Conservation (phyloP, 1,140 invertebrate genomes). For the Lucilia sericata region DNA sequence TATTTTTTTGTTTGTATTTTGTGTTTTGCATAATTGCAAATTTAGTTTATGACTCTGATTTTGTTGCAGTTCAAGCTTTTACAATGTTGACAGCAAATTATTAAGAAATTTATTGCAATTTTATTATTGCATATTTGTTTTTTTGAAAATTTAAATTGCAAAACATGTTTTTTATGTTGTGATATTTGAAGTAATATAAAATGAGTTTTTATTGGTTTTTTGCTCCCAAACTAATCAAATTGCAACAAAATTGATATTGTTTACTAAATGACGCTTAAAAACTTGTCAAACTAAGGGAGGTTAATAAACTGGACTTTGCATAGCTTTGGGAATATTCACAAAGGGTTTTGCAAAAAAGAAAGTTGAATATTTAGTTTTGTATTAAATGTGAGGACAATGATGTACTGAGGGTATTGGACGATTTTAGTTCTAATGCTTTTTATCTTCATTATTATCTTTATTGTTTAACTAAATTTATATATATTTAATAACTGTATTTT, state of each 20-base stretch:
- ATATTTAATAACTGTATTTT: neutral
- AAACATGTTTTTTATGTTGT: neutral
- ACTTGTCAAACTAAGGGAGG: neutral
- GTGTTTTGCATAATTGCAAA: neutral
- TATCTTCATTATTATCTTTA: too few species aligned
- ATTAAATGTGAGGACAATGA: too few species aligned
- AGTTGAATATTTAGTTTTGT: too few species aligned
- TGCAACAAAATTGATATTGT: neutral
- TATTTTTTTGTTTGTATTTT: neutral
- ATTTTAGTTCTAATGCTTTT: too few species aligned
- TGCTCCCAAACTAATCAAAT: neutral
- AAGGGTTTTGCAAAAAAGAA: too few species aligned
- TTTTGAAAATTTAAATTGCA: neutral
- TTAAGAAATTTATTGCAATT: slow-evolving; percentile 10
- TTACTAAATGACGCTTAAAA: neutral
- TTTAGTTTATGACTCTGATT: neutral
- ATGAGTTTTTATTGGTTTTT: neutral
- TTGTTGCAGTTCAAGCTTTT: neutral
- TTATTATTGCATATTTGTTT: neutral
- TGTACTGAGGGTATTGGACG: too few species aligned
- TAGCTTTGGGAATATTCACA: neutral
- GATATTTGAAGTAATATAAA: neutral
- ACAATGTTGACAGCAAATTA: slow-evolving; percentile 26
- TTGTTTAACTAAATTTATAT: neutral
- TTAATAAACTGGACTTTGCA: neutral